phyloP scores from a whole-genome alignment of 2,113 vertebrate species.

The Archocentrus centrarchus region DNA sequence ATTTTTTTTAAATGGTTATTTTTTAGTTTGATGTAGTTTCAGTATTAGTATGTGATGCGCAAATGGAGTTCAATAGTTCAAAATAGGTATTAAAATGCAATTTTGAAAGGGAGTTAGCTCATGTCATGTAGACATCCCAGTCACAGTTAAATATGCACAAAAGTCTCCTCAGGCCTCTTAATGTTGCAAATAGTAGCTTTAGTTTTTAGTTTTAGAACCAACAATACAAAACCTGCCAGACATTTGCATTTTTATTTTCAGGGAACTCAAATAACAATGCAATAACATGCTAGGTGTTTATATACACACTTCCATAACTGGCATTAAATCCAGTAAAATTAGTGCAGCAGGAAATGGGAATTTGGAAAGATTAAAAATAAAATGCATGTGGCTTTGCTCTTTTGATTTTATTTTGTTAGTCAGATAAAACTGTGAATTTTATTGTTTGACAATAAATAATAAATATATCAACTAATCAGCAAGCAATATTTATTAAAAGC shows the following conservation, averaged over 20 bases:
- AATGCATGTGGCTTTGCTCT: neutral
- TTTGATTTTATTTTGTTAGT: neutral
- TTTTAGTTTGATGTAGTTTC: neutral
- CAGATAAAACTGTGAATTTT: neutral
- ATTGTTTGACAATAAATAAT: too few species aligned
- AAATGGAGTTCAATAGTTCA: neutral
- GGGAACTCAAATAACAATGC: neutral
- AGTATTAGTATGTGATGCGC: neutral
- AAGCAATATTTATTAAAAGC: neutral
- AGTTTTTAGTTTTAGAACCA: neutral
- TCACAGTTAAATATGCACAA: too few species aligned
- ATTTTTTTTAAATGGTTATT: neutral
- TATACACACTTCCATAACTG: neutral
- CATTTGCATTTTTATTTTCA: neutral
- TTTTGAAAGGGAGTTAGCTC: too few species aligned
- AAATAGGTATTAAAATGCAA: too few species aligned
- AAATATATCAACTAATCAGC: neutral
- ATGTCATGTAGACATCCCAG: too few species aligned
- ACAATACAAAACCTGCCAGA: neutral
- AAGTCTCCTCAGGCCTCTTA: too few species aligned
- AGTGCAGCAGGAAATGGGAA: neutral
- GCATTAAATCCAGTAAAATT: neutral
- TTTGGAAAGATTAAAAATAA: neutral
- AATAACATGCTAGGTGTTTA: neutral
- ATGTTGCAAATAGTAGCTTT: neutral